These are phyloP conservation scores for Busseola fusca DNA, from an alignment of 2,888 invertebrate genomes.

Conservation along the genomic window DNA sequence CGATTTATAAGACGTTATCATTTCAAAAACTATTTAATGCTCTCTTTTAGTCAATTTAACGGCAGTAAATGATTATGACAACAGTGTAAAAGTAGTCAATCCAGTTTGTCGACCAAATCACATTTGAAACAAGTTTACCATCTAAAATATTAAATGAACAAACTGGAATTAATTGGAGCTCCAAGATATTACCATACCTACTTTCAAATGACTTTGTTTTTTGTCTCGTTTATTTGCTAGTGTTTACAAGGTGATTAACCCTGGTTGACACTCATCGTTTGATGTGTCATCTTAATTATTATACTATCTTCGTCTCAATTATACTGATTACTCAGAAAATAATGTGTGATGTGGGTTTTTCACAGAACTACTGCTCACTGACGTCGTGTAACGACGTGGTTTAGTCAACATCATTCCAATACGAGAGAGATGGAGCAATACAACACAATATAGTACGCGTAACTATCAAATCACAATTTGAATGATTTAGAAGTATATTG, in stretches of 20 bases:
- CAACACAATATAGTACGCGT: too few relatives aligned
- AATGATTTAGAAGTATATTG: too few relatives aligned
- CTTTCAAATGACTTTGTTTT: slow-evolving; percentile 28
- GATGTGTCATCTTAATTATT: slow-evolving; percentile 18
- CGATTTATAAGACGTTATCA: not conserved
- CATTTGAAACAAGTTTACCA: slow-evolving; percentile 14
- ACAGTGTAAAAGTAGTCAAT: slow-evolving; percentile 18
- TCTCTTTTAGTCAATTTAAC: slow-evolving; percentile 12
- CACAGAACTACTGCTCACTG: not conserved
- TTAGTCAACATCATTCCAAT: not conserved
- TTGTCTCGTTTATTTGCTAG: not conserved
- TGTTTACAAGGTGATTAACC: slow-evolving; percentile 27
- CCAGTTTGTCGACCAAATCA: slow-evolving; percentile 36
- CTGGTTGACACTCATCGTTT: not conserved
- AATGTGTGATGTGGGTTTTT: slow-evolving; percentile 12
- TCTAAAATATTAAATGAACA: slow-evolving; percentile 16
- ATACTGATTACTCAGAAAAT: slow-evolving; percentile 21
- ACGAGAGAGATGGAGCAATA: not conserved
- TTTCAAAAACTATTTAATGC: not conserved
- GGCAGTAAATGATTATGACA: not conserved
- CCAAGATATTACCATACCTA: slow-evolving; percentile 8
- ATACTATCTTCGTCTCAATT: slow-evolving; percentile 23
- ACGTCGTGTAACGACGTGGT: not conserved
- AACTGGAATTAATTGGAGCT: slow-evolving; percentile 19
- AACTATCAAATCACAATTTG: not conserved